Percentiles rank a stretch among this genome's conserved stretches.
These are phyloP conservation scores for Trematocara nigrifrons DNA, from an alignment of 2,113 vertebrate genomes.

Conservation along the genomic window DNA sequence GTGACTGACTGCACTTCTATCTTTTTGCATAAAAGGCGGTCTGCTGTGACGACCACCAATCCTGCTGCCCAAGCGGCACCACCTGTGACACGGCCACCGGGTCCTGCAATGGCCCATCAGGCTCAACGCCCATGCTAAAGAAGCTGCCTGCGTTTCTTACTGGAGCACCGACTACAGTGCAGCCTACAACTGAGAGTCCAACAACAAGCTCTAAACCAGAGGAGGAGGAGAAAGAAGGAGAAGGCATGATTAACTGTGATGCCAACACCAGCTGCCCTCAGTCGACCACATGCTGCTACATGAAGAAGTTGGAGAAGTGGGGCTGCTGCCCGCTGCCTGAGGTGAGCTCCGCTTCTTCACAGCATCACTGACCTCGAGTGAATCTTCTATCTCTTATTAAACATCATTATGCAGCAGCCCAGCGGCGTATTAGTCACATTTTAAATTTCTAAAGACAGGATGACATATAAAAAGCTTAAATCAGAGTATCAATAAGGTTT, in stretches of 20 bases:
- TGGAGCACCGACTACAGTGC: not conserved
- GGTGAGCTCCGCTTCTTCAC: conserved; percentile 17
- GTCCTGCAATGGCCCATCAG: not conserved
- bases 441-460: not conserved
- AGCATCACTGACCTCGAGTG: not conserved
- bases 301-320: conserved; percentile 15
- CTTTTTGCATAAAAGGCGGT: conserved; percentile 47
- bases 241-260: conserved; percentile 46
- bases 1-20: not conserved
- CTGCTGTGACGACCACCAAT: conserved; percentile 58
- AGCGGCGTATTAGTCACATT: not conserved
- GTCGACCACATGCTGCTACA: conserved; percentile 63
- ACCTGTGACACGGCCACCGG: conserved; percentile 2
- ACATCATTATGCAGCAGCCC: not conserved
- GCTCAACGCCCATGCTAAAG: not conserved
- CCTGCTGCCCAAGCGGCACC: conserved; percentile 54
- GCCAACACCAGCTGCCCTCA: conserved; percentile 46
- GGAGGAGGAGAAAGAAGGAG: not conserved
- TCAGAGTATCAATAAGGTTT: not conserved
- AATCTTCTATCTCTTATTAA: not conserved
- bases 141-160: not conserved
- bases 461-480: not conserved
- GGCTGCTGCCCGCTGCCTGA: conserved; percentile 64
- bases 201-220: not conserved
- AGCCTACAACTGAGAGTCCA: not conserved